These are phyloP conservation scores for Equus przewalskii DNA, from an alignment of 2,113 vertebrate genomes.

Conservation along the genomic window DNA sequence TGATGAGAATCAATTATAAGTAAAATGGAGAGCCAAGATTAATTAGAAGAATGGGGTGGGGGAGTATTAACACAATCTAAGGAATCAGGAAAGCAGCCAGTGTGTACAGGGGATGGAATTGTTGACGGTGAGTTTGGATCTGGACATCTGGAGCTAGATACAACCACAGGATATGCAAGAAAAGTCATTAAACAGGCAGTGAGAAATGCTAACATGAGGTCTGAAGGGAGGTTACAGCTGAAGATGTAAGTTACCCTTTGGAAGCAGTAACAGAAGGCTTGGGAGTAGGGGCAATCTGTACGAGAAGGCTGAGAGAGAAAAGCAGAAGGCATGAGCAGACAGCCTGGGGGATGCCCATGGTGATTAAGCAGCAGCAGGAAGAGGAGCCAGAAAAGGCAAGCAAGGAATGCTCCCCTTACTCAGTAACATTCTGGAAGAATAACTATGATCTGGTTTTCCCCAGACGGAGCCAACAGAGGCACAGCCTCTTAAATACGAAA, in stretches of 20 bases:
- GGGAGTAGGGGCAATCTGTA: background rate
- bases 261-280: constrained; percentile 22
- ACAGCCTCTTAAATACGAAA: background rate
- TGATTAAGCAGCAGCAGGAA: background rate
- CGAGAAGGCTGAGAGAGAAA: background rate
- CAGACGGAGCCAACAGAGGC: background rate
- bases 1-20: background rate
- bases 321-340: constrained; percentile 30
- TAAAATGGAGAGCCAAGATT: background rate
- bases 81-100: background rate
- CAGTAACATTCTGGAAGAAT: background rate
- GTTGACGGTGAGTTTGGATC: background rate
- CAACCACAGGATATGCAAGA: background rate
- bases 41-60: background rate
- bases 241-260: background rate
- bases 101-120: background rate
- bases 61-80: background rate
- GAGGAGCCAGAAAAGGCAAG: constrained; percentile 35
- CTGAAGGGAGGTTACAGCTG: background rate
- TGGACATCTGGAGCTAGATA: background rate
- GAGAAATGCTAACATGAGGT: background rate
- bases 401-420: background rate
- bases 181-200: background rate
- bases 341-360: background rate
- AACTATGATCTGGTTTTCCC: background rate